Conservation (phyloP, 2,797 vertebrate genomes). For the Tragelaphus eurycerus region DNA sequence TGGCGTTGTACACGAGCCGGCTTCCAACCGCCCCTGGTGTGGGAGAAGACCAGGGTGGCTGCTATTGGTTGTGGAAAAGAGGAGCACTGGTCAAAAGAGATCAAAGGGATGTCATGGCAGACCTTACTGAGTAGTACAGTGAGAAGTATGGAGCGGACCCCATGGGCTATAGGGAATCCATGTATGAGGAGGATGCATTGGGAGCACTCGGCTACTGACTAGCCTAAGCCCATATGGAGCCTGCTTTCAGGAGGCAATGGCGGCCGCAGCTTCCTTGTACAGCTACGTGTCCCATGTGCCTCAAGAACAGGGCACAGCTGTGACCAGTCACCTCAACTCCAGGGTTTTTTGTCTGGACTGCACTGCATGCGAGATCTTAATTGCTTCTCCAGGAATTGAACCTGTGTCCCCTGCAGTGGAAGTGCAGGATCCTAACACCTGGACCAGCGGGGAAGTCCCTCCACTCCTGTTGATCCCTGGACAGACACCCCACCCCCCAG, state of each 20-base stretch:
- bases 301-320: constrained; percentile 85
- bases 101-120: constrained; percentile 86
- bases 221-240: constrained; percentile 80
- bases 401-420: neutral
- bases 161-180: constrained; percentile 81
- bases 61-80: constrained; percentile 97
- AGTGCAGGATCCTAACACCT: neutral
- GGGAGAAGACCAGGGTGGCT: constrained; percentile 96
- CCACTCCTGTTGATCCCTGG: constrained; percentile 85
- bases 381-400: neutral
- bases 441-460: neutral
- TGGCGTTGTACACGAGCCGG: constrained; percentile 97
- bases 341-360: neutral
- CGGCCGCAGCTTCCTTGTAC: neutral
- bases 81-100: constrained; percentile 99
- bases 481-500: constrained; percentile 74
- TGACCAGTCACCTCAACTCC: constrained; percentile 87
- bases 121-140: constrained; percentile 83
- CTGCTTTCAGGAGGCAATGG: constrained; percentile 80
- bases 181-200: constrained; percentile 79
- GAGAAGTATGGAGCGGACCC: constrained; percentile 83
- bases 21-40: constrained; percentile 96
- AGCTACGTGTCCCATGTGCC: constrained; percentile 80
- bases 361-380: neutral
- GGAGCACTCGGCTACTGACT: constrained; percentile 83